These are phyloP conservation scores for Ophion ellenae DNA, from an alignment of 2,888 invertebrate genomes.

Conservation along the genomic window DNA sequence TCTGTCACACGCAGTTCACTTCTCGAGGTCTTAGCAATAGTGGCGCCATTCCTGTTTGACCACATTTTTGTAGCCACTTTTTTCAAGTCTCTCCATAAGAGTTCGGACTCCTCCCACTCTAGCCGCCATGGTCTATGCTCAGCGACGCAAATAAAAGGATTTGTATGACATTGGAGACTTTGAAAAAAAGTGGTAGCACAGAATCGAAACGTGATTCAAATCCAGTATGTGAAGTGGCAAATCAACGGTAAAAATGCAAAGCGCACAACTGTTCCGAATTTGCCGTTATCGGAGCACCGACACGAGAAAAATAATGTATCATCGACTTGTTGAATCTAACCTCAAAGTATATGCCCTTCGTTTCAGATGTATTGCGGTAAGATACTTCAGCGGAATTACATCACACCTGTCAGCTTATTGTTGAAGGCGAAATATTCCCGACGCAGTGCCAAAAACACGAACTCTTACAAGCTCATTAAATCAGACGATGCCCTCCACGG, in stretches of 20 bases:
- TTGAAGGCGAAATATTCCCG: slow-evolving; percentile 78
- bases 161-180: slow-evolving; percentile 66
- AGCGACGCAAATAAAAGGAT: slow-evolving; percentile 56
- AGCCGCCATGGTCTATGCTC: not conserved
- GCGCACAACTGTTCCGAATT: not conserved
- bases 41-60: no score
- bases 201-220: slow-evolving; percentile 52
- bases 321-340: slow-evolving; percentile 59
- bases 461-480: slow-evolving; percentile 77
- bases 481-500: slow-evolving; percentile 76
- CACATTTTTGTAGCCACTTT: no score
- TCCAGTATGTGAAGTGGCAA: slow-evolving; percentile 66
- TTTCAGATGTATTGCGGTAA: slow-evolving; percentile 81
- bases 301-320: not conserved
- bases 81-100: no score
- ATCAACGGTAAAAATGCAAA: slow-evolving; percentile 51
- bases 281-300: not conserved
- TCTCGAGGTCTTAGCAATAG: no score
- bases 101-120: no score
- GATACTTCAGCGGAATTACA: slow-evolving; percentile 75
- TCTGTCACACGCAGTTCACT: no score
- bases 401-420: slow-evolving; percentile 72
- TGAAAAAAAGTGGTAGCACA: slow-evolving; percentile 34
- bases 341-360: slow-evolving; percentile 42
- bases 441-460: slow-evolving; percentile 78